A percentile compares a stretch with the other conserved stretches of the same genome.
Conservation (phyloP, 2,888 invertebrate genomes). For the Coecobrya sp. region DNA sequence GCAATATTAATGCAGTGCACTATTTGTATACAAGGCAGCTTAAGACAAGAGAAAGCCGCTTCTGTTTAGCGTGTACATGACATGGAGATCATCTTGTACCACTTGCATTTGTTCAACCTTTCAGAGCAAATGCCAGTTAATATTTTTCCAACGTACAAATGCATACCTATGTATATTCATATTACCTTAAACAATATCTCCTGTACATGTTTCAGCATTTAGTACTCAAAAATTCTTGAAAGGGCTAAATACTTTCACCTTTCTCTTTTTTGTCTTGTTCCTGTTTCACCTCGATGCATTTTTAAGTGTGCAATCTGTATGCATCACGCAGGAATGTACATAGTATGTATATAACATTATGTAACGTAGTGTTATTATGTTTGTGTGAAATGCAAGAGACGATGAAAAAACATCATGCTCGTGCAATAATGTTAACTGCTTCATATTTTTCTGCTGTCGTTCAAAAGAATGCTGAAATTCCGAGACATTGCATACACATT, state of each 20-base stretch:
- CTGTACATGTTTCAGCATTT: not conserved
- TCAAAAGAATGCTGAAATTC: not conserved
- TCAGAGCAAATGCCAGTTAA: not conserved
- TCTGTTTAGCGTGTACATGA: no score
- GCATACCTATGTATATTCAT: not conserved
- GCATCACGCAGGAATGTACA: no score
- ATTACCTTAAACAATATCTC: not conserved
- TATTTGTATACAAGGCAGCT: no score
- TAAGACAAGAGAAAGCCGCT: no score
- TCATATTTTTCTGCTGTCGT: not conserved
- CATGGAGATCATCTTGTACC: not conserved
- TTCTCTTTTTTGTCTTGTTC: not conserved
- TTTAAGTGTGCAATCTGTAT: constrained; percentile 64
- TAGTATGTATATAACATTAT: not conserved
- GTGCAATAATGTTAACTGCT: not conserved
- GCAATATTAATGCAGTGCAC: no score
- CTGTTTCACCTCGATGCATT: not conserved
- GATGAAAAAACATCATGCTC: not conserved
- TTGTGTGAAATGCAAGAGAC: not conserved
- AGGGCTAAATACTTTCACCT: not conserved
- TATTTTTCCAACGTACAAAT: not conserved
- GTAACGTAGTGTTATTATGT: not conserved
- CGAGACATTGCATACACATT: not conserved
- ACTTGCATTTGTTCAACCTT: not conserved
- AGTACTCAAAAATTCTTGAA: not conserved